These are phyloP conservation scores for Eupristina koningsbergeri DNA, from an alignment of 1,140 invertebrate genomes.

Conservation along the genomic window DNA sequence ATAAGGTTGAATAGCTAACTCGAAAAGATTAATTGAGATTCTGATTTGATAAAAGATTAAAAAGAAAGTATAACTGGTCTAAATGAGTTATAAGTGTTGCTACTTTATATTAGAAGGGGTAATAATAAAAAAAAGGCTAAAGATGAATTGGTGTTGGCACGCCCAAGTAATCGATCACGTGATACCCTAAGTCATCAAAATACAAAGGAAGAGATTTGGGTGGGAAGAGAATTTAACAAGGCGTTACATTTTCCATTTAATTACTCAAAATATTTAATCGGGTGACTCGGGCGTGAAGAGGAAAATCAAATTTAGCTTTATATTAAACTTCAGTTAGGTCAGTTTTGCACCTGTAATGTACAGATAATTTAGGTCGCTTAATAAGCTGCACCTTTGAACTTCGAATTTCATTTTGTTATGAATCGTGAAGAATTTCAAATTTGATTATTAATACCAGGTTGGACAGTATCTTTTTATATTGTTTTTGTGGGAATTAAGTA, in stretches of 20 bases:
- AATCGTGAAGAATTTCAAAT: slow-evolving; percentile 42
- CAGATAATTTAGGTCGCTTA: slow-evolving; percentile 40
- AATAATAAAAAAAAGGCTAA: no score
- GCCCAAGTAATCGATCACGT: no score
- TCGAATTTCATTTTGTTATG: background rate
- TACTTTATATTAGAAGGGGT: no score
- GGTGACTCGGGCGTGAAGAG: slow-evolving; percentile 33
- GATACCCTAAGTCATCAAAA: no score
- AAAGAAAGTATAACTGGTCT: no score
- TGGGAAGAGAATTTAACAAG: slow-evolving; percentile 34
- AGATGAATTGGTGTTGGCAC: no score
- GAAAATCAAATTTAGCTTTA: slow-evolving; percentile 30
- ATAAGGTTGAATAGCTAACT: background rate
- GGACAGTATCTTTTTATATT: background rate
- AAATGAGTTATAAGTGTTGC: no score
- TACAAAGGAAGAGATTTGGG: no score
- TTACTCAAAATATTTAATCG: slow-evolving; percentile 54
- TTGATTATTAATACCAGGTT: slow-evolving; percentile 44
- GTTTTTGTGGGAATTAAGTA: background rate
- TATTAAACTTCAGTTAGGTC: slow-evolving; percentile 2
- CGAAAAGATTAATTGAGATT: background rate
- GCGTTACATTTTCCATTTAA: slow-evolving; percentile 48
- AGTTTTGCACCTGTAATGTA: slow-evolving; percentile 20
- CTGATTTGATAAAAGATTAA: no score
- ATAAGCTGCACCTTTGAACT: slow-evolving; percentile 22